Conservation (phyloP, 2,113 vertebrate genomes). For the Peucedramus taeniatus region DNA sequence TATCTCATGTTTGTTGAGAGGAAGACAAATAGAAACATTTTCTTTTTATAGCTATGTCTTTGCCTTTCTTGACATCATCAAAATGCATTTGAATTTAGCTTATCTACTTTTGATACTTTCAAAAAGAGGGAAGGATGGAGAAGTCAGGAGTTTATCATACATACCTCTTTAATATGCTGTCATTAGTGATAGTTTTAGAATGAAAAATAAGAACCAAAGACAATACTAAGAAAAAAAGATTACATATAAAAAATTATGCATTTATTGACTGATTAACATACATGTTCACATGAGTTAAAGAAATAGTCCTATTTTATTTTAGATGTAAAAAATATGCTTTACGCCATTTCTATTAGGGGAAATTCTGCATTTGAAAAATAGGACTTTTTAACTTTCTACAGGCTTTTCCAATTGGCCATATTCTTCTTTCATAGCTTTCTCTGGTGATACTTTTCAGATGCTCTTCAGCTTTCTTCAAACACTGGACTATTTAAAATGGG, state of each 20-base stretch:
- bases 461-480: not conserved
- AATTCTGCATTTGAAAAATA: not conserved
- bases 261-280: not conserved
- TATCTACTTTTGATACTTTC: not conserved
- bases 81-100: not conserved
- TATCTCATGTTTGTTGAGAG: not conserved
- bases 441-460: not conserved
- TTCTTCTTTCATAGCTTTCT: not conserved
- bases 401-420: not conserved
- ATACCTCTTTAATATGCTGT: not conserved
- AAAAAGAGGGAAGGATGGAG: not conserved
- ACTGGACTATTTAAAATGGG: not conserved
- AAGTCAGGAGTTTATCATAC: not conserved
- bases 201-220: not conserved
- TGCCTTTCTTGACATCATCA: not conserved
- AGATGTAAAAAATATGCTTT: not conserved
- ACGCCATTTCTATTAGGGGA: not conserved
- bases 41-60: not conserved
- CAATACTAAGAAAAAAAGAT: not conserved
- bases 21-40: not conserved
- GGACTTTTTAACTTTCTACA: not conserved
- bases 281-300: not conserved
- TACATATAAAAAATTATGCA: not conserved
- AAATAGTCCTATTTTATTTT: not conserved
- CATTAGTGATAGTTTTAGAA: not conserved